A percentile compares a stretch with the other conserved stretches of the same genome.
These are phyloP conservation scores for Raphicerus campestris DNA, from an alignment of 2,113 vertebrate genomes.

Conservation along the genomic window DNA sequence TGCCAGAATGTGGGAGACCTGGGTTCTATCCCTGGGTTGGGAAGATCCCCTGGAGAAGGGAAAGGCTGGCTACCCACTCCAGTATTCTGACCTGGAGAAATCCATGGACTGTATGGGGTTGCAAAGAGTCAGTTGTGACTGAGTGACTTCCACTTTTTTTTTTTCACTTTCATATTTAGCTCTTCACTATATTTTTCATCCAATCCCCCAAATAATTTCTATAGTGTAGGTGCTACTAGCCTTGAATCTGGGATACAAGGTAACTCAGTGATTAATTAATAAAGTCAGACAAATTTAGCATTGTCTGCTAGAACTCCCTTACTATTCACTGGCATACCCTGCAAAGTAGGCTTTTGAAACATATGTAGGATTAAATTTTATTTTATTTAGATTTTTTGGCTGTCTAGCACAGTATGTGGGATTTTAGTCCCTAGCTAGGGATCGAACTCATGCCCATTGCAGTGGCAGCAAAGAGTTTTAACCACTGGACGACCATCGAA, in stretches of 20 bases:
- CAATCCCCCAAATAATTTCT: background rate
- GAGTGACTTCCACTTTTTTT: background rate
- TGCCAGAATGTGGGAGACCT: background rate
- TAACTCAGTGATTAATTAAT: background rate
- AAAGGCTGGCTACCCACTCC: background rate
- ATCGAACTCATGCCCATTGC: background rate
- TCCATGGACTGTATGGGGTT: background rate
- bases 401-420: background rate
- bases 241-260: background rate
- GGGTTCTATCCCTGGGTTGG: background rate
- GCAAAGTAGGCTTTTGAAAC: background rate
- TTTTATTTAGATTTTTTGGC: background rate
- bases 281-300: background rate
- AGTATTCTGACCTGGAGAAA: background rate
- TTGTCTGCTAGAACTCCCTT: background rate
- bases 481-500: background rate
- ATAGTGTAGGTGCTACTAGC: background rate
- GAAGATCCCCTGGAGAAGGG: background rate
- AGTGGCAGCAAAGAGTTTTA: background rate
- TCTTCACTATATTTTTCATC: background rate
- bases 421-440: background rate
- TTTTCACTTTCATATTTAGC: background rate
- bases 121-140: fast-evolving
- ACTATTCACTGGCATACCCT: background rate
- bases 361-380: background rate